phyloP scores from a whole-genome alignment of 2,797 vertebrate genomes.

The Oceanodroma leucorhoa region DNA sequence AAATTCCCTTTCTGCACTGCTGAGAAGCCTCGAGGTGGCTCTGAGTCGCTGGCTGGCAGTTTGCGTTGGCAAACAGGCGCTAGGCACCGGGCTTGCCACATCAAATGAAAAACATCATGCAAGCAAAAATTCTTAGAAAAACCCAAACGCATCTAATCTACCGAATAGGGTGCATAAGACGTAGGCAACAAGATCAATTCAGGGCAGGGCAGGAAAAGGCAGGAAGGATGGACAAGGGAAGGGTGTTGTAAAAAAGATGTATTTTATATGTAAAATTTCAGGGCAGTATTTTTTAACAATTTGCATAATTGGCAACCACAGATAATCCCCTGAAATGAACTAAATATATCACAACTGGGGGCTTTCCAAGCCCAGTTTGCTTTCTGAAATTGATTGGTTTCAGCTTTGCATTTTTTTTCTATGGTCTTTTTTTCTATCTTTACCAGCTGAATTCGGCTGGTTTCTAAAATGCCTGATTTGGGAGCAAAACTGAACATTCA shows the following conservation, averaged over 20 bases:
- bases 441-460: background rate
- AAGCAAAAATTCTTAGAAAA: background rate
- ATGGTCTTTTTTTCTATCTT: background rate
- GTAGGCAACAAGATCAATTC: background rate
- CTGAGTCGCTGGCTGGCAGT: background rate
- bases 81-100: background rate
- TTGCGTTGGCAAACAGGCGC: background rate
- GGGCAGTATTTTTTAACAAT: background rate
- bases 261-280: background rate
- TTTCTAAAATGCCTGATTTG: background rate
- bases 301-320: conserved; percentile 61
- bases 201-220: background rate
- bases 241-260: background rate
- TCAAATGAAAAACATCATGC: background rate
- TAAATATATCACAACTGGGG: conserved; percentile 55
- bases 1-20: background rate
- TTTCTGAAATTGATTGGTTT: conserved; percentile 50
- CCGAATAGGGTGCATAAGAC: background rate
- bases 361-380: conserved; percentile 47
- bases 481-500: background rate
- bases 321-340: conserved; percentile 54
- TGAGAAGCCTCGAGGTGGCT: background rate
- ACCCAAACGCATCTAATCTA: background rate
- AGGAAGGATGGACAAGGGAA: background rate
- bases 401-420: background rate